Base-by-base conservation (phyloP, 1,140 invertebrate genomes). In the Sarcophaga peregrina region DNA sequence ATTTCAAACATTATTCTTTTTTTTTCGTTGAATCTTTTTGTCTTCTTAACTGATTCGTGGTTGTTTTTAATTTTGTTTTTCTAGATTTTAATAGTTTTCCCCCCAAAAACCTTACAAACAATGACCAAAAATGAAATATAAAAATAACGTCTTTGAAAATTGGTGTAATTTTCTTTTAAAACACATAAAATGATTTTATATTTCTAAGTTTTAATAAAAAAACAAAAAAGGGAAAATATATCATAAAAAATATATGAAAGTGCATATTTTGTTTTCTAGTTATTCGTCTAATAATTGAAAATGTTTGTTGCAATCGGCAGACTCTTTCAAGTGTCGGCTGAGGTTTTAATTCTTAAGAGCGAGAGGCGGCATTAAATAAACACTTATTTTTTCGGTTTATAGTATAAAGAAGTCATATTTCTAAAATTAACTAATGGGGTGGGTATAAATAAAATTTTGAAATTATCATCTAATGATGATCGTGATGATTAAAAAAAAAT, bases 41-140 rank as follows among this genome's bases (percentile, higher is more conserved):
- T 68, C 62, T 68, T 68, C n/a, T 20, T 25, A 68, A 68, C 20
- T 68, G n/a, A 68, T 17, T 5, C 17, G 62, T 20, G 4, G 25
- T 68, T 3, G n/a, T 68, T 58, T 13, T 58, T 37, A 37, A 37
- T 58, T 58, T 58, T 58, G 54, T n/a, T 58, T 58, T 13, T 58
- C n/a, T 58, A 58, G n/a, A 37, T 37, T 58, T 58, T 58, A 58
- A 58, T 58, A 58, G 54, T 58, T 58, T 58, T 58, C n/a, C 54
- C n/a, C 7, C 13, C n/a, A 58, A 58, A 58, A 58, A 58, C 4
- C 25, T 37, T 37, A 37, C 25, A 37, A 37, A 37, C 25, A 37
- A 37, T 4, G 1, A 37, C 25, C 4, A 37, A 37, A n/a, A 37
- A 37, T 4, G 25, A 37, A 37, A 37, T 37, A n/a, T n/a, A n/a